Percentiles rank a stretch among this genome's conserved stretches.
These are phyloP conservation scores for Encarsia formosa DNA, from an alignment of 2,888 invertebrate genomes.

Conservation along the genomic window DNA sequence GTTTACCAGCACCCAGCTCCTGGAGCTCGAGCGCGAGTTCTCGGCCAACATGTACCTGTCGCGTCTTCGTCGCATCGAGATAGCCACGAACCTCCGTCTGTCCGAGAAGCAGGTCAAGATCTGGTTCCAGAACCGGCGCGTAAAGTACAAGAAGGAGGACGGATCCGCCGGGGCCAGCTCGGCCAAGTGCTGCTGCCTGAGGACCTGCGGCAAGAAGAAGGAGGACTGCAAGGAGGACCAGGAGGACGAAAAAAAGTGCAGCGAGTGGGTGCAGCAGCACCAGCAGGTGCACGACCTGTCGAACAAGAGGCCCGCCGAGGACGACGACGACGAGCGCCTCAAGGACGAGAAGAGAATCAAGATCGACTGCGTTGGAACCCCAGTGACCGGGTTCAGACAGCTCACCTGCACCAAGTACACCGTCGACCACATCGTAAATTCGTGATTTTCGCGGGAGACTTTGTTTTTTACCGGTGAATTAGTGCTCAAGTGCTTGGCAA, in stretches of 20 bases:
- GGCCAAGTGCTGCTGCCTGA: conserved; percentile 55
- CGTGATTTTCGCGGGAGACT: conserved; percentile 32
- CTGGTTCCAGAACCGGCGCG: conserved; percentile 92
- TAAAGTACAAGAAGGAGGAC: conserved; percentile 89
- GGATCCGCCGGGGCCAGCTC: conserved; percentile 49
- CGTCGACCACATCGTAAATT: conserved; percentile 48
- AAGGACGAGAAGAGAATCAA: conserved; percentile 9
- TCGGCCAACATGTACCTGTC: conserved; percentile 87
- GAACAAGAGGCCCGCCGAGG: background rate
- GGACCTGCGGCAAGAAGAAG: conserved; percentile 51
- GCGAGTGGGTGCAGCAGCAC: background rate
- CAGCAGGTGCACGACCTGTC: background rate
- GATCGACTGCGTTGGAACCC: conserved; percentile 12
- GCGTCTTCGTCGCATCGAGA: conserved; percentile 83
- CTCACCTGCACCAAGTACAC: conserved; percentile 46
- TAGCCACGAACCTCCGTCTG: conserved; percentile 80
- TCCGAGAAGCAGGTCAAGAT: conserved; percentile 95
- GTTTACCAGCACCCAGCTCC: conserved; percentile 82
- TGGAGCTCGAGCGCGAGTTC: conserved; percentile 79
- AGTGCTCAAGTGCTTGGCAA: no score
- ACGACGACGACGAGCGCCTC: background rate
- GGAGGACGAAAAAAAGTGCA: conserved; percentile 2
- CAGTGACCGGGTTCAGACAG: conserved; percentile 31
- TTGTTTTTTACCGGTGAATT: no score
- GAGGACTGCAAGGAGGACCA: conserved; percentile 28